Percentiles rank a stretch among this genome's conserved stretches.
phyloP scores from a whole-genome alignment of 2,888 invertebrate genomes.

The Lasioglossum villosulum region DNA sequence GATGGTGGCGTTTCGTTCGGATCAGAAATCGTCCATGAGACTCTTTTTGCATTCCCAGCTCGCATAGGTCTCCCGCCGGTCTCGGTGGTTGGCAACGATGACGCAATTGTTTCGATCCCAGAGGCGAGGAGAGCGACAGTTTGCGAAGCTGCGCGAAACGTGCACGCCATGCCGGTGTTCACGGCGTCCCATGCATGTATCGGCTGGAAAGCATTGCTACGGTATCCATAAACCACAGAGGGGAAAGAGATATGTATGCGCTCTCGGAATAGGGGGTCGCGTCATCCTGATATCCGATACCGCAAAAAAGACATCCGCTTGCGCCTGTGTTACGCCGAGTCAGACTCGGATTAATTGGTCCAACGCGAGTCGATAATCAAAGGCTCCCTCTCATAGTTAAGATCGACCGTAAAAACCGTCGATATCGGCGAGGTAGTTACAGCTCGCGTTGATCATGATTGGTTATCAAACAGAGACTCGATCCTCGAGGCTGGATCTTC shows the following conservation, averaged over 20 bases:
- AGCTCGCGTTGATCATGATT: not conserved
- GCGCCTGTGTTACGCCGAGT: slow-evolving; percentile 37
- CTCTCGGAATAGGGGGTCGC: slow-evolving; percentile 57
- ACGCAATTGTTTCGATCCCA: slow-evolving; percentile 69
- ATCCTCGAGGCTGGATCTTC: not conserved
- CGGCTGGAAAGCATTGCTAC: slow-evolving; percentile 55
- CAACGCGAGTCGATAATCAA: slow-evolving; percentile 21
- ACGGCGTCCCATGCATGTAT: slow-evolving; percentile 21
- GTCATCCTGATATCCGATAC: slow-evolving; percentile 62
- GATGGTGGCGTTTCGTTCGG: not conserved
- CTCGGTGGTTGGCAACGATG: slow-evolving; percentile 37
- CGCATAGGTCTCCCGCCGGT: not conserved
- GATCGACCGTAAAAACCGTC: not conserved
- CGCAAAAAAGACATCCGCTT: slow-evolving; percentile 56
- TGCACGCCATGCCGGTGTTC: slow-evolving; percentile 30
- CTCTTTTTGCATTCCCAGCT: not conserved
- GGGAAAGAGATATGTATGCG: slow-evolving; percentile 45
- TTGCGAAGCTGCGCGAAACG: slow-evolving; percentile 47
- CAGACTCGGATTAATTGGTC: slow-evolving; percentile 50
- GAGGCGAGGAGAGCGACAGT: not conserved
- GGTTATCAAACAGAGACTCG: not conserved
- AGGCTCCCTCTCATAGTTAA: not conserved
- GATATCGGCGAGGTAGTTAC: slow-evolving; percentile 4
- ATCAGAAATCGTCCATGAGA: not conserved
- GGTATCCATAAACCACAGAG: slow-evolving; percentile 61